Conservation (phyloP, 1,140 invertebrate species). For the Drosophila cardini region DNA sequence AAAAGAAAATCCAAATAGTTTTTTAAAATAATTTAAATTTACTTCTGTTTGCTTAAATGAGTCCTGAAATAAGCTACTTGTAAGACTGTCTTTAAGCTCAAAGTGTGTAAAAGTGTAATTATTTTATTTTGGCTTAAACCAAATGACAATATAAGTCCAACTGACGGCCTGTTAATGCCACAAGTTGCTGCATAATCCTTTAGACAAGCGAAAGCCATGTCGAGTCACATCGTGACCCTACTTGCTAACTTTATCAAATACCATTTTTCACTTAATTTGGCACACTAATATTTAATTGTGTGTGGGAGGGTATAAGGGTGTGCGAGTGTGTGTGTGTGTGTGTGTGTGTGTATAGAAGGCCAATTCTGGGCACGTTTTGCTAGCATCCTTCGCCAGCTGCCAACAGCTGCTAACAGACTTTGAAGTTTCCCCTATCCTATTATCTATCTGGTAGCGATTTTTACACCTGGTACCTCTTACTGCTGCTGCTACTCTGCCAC, state of each 20-base stretch:
- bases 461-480: conserved; percentile 8
- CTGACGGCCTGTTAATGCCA: conserved; percentile 59
- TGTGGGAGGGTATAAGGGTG: conserved; percentile 31
- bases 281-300: conserved; percentile 80
- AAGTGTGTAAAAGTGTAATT: conserved; percentile 17
- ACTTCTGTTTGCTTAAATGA: no score
- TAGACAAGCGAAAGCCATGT: conserved; percentile 43
- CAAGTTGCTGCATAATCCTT: conserved; percentile 71
- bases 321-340: conserved; percentile 38
- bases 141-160: conserved; percentile 52
- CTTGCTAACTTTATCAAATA: conserved; percentile 34
- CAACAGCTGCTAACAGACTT: conserved; percentile 67
- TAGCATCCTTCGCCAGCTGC: conserved; percentile 54
- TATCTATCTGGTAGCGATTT: not conserved
- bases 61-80: no score
- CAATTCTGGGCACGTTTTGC: conserved; percentile 56
- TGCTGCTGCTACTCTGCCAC: not conserved
- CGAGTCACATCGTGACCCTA: not conserved
- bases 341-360: conserved; percentile 18
- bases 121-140: conserved; percentile 16
- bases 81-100: not conserved
- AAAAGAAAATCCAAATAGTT: no score
- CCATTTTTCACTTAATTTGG: conserved; percentile 76
- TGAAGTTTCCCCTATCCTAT: conserved; percentile 20
- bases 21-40: no score